These are phyloP conservation scores for Elaphurus davidianus DNA, from an alignment of 2,113 vertebrate genomes.

Conservation along the genomic window DNA sequence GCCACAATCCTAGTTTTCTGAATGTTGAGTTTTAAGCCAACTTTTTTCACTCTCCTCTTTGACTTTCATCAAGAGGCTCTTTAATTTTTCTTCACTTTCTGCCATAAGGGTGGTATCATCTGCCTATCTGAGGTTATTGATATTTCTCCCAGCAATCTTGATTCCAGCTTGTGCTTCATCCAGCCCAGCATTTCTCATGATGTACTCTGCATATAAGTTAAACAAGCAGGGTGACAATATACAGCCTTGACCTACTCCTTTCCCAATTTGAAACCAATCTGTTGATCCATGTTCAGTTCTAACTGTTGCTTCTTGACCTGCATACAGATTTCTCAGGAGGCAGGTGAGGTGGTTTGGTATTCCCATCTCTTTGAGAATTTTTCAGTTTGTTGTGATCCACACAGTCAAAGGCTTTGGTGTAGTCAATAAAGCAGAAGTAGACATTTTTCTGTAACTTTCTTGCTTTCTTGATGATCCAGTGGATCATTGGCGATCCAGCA, in stretches of 20 bases:
- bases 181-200: not conserved
- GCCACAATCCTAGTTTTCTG: not conserved
- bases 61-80: not conserved
- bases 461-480: not conserved
- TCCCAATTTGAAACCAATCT: not conserved
- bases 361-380: not conserved
- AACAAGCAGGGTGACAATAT: not conserved
- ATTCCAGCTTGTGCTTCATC: not conserved
- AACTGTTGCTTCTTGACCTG: not conserved
- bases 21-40: not conserved
- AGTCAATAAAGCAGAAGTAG: not conserved
- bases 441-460: rapidly evolving
- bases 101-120: not conserved
- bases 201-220: not conserved
- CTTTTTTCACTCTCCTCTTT: not conserved
- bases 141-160: not conserved
- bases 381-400: not conserved
- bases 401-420: not conserved
- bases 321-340: not conserved
- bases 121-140: not conserved
- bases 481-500: not conserved
- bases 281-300: not conserved
- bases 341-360: not conserved
- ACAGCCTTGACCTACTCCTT: not conserved
- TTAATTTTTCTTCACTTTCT: not conserved